Percentiles rank a stretch among this genome's conserved stretches.
phyloP scores from a whole-genome alignment of 2,113 vertebrate species.

The Podiceps cristatus region DNA sequence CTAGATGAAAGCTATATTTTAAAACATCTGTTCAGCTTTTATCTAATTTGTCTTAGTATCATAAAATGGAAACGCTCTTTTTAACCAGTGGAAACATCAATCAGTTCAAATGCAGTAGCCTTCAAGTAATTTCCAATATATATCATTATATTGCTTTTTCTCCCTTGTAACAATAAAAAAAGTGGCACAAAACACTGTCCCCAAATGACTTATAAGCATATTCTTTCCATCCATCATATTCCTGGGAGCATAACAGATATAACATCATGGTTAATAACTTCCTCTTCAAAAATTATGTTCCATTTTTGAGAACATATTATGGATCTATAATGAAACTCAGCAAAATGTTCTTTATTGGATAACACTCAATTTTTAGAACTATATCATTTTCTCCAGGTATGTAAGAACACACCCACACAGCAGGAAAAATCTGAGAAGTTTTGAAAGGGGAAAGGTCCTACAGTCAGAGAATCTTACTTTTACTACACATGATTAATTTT shows the following conservation, averaged over 20 bases:
- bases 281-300: slow-evolving; percentile 25
- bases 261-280: slow-evolving; percentile 15
- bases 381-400: not conserved
- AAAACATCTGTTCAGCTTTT: not conserved
- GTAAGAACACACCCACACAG: not conserved
- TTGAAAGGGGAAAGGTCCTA: not conserved
- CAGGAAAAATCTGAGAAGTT: not conserved
- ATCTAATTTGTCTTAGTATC: not conserved
- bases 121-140: not conserved
- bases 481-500: not conserved
- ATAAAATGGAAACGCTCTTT: not conserved
- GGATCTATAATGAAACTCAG: slow-evolving; percentile 1
- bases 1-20: not conserved
- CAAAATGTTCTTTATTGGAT: not conserved
- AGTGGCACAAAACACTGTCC: not conserved
- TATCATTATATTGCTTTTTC: not conserved
- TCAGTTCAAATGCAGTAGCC: not conserved
- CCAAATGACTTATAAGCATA: not conserved
- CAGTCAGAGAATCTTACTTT: not conserved
- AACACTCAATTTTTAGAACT: not conserved
- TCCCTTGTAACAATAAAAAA: not conserved
- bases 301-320: slow-evolving; percentile 33
- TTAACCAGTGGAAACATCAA: not conserved
- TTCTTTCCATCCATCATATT: slow-evolving; percentile 12
- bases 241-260: not conserved